A percentile compares a stretch with the other conserved stretches of the same genome.
phyloP scores from a whole-genome alignment of 2,797 vertebrate species.

The Atherinosoma microstoma region DNA sequence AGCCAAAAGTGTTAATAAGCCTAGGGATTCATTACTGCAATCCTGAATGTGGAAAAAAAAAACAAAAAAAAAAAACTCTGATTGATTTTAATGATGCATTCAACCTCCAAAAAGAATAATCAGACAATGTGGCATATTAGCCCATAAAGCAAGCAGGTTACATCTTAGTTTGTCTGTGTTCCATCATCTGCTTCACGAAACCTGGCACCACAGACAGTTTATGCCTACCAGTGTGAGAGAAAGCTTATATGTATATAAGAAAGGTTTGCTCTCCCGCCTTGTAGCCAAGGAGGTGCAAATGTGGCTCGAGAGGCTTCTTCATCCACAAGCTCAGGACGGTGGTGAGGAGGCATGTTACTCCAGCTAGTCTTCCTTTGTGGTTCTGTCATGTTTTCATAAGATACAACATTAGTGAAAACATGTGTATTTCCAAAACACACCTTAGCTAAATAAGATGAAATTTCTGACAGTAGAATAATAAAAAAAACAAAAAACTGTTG shows the following conservation, averaged over 20 bases:
- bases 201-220: neutral
- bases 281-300: neutral
- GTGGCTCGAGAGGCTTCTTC: neutral
- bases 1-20: neutral
- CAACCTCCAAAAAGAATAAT: neutral
- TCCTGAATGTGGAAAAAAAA: neutral
- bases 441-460: too few species aligned
- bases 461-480: too few species aligned
- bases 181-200: neutral
- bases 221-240: neutral
- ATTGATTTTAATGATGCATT: neutral
- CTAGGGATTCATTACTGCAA: neutral
- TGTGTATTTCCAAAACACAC: too few species aligned
- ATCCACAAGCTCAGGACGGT: neutral
- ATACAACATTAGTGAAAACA: too few species aligned
- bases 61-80: neutral
- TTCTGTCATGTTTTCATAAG: neutral
- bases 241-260: neutral
- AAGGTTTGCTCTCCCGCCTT: too few species aligned
- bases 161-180: neutral
- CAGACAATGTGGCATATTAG: neutral
- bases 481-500: too few species aligned
- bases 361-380: neutral
- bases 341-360: neutral
- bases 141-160: neutral